Base-by-base conservation (phyloP, 2,888 invertebrate genomes). In the Agrochola lychnidis region DNA sequence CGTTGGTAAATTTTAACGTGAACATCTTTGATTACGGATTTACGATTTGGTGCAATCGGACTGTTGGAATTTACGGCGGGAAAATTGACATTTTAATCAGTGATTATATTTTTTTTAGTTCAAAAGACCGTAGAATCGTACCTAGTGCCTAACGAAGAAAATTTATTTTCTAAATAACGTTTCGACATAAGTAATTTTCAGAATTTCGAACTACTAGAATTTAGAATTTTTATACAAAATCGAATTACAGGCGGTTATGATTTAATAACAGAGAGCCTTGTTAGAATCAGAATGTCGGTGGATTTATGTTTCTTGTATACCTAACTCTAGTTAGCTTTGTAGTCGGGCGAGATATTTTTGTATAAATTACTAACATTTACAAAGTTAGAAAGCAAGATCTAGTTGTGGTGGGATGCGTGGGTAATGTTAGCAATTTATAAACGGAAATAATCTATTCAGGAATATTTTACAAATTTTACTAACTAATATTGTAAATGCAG, bases 21-120 rank as follows among this genome's bases (percentile, higher is more conserved):
- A 63, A 56, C 25, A 45, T 67, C 74, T 77, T 79, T 73, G 66
- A 75, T 76, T 70, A 30, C 14, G 25, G n/a, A 78, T 72, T 77
- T 42, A 45, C 16, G 42, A 45, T 48, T 57, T 30, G 22, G 61
- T 81, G 69, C 36, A 30, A 40, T 69, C 7, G 22, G 51, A 19
- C 42, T 30, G 9, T 9, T 1, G 16, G n/a, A 45, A 40, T 63
- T 22, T 40, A 36, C 66, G 45, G 14, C 14, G 16, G 5, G 16
- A 19, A 22, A 67, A 42, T 73, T 40, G 2, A 16, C 12, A 12
- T 72, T 56, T 73, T 1, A 40, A 30, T 63, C 16, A 30, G 36
- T 16, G 25, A 9, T 42, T 53, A 1, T 16, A 1, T 36, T 36
- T 36, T 36, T 42, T n/a, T 68, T 9, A 53, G 22, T 16, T 59